Conservation (phyloP, 2,888 invertebrate species). For the Gortyna flavago region DNA sequence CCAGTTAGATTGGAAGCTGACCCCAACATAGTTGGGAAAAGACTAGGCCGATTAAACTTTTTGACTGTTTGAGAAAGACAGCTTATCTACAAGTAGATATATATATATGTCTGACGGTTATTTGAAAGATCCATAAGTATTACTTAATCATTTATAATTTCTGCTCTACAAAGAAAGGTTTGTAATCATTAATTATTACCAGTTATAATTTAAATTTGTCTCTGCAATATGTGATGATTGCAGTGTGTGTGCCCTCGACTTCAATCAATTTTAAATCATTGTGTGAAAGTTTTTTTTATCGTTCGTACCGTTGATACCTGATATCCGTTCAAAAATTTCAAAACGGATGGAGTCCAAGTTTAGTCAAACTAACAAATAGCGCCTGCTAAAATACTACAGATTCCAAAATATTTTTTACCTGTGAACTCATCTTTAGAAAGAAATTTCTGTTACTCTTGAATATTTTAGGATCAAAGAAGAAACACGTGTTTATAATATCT, state of each 20-base stretch:
- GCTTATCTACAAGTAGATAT: too few relatives aligned
- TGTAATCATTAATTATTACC: neutral
- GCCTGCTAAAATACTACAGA: too few relatives aligned
- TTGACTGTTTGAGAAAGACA: too few relatives aligned
- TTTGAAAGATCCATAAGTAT: neutral
- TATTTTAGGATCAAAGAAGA: constrained; percentile 8
- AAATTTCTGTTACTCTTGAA: neutral
- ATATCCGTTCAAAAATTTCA: neutral
- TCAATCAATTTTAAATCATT: neutral
- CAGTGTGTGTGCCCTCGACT: neutral
- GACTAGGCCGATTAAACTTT: too few relatives aligned
- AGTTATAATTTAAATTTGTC: neutral
- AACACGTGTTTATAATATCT: constrained; percentile 28
- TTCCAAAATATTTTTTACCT: too few relatives aligned
- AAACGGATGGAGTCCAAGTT: neutral
- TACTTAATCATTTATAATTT: neutral
- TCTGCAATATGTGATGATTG: neutral
- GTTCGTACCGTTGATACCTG: neutral
- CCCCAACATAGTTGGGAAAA: too few relatives aligned
- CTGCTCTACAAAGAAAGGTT: neutral
- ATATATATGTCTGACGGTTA: neutral
- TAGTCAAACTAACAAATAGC: neutral
- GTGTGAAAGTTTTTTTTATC: neutral
- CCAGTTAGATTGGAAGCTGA: too few relatives aligned
- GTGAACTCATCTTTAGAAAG: too few relatives aligned